Evolutionary conservation across 1,140 invertebrate species (phyloP).

Genomic region (Drosophila grimshawi): DNA sequence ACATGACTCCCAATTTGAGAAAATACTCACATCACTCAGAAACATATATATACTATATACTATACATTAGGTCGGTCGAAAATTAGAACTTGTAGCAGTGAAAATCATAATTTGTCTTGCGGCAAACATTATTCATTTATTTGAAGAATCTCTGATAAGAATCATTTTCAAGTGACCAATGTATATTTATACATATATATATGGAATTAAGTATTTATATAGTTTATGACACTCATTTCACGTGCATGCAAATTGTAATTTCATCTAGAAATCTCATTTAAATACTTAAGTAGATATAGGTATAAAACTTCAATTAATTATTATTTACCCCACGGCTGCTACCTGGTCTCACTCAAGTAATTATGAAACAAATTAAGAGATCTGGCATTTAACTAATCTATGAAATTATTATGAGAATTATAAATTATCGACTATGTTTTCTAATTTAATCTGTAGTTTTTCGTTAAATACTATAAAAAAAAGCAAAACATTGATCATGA

Average conservation of each 20-base stretch:
- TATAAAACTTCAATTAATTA: slow-evolving; percentile 21
- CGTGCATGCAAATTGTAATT: slow-evolving; percentile 9
- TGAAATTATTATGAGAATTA: slow-evolving; percentile 9
- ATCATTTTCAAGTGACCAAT: not conserved
- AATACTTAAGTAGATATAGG: slow-evolving; percentile 25
- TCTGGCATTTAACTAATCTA: slow-evolving; percentile 11
- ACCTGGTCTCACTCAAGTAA: not conserved
- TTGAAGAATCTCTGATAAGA: no score
- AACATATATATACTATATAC: not conserved
- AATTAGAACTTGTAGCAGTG: no score
- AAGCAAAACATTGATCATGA: slow-evolving; percentile 8
- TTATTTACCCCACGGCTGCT: slow-evolving; percentile 6
- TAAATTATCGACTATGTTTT: not conserved
- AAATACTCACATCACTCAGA: slow-evolving; percentile 7
- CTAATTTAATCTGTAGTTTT: slow-evolving; percentile 4
- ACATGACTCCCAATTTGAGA: slow-evolving; percentile 18
- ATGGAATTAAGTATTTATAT: slow-evolving; percentile 35
- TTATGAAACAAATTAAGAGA: not conserved
- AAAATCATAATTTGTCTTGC: no score
- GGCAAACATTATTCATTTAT: no score
- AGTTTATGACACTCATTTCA: slow-evolving; percentile 11
- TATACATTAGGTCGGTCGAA: no score
- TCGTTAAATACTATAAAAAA: slow-evolving; percentile 30
- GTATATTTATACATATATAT: not conserved
- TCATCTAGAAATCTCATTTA: slow-evolving; percentile 16